Conservation (phyloP, 2,113 vertebrate genomes). For the Nothocercus julius region DNA sequence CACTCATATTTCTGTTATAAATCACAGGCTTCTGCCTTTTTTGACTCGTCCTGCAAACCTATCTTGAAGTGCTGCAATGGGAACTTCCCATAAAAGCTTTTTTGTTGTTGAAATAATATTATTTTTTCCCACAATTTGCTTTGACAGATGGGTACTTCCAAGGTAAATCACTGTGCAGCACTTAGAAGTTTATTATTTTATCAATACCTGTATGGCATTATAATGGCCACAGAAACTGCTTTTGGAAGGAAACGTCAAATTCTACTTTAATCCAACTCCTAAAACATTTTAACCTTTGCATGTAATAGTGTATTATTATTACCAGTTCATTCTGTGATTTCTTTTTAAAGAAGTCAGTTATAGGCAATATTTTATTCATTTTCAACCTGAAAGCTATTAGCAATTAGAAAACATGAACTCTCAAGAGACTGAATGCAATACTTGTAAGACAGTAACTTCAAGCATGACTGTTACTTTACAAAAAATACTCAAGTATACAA, state of each 20-base stretch:
- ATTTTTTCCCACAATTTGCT: slow-evolving; percentile 41
- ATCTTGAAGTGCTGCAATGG: slow-evolving; percentile 15
- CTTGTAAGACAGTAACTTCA: not conserved
- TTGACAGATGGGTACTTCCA: slow-evolving; percentile 38
- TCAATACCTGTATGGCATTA: not conserved
- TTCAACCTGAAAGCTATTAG: not conserved
- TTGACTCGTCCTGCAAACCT: slow-evolving; percentile 44
- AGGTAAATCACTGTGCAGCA: not conserved
- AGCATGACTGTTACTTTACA: not conserved
- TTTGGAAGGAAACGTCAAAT: not conserved
- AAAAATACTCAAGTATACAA: not conserved
- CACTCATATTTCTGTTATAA: slow-evolving; percentile 80
- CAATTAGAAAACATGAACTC: not conserved
- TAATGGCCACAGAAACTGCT: not conserved
- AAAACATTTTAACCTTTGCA: not conserved
- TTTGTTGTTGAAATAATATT: not conserved
- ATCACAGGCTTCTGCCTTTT: slow-evolving; percentile 71
- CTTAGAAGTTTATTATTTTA: slow-evolving; percentile 8
- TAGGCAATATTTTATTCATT: not conserved
- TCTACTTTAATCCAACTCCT: not conserved
- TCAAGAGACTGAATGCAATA: not conserved
- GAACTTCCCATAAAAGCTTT: slow-evolving; percentile 31
- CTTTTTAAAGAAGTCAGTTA: not conserved
- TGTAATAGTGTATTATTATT: not conserved
- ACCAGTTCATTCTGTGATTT: not conserved